Evolutionary conservation across 1,140 invertebrate genomes (phyloP), one percentile per base, ranked within the genome.

Genomic region (Aporrectodea caliginosa): DNA sequence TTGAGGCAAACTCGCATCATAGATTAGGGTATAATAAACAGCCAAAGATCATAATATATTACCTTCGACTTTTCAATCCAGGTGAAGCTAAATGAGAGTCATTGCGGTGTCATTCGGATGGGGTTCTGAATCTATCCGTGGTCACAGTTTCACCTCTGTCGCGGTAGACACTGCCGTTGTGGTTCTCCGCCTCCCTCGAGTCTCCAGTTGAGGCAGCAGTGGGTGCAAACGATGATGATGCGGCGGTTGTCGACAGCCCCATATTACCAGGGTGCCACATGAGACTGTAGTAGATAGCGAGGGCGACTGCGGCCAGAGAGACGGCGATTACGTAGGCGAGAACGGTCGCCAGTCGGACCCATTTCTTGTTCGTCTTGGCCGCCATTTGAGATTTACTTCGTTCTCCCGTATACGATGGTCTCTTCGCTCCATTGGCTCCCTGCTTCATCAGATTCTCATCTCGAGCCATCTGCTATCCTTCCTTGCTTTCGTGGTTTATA

Each of bases 211-310:
- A 22, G 6, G 43, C 43, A 22, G 43, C 22, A 6, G 22, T 22
- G 43, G 43, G 43, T 58, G 43, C 22, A 58, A 12, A 58, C 6
- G 43, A 22, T 22, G 43, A 22, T 12, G 43, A 12, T 6, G 43
- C 22, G 43, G 43, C 22, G 6, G 43, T 58, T 6, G 43, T 58
- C 6, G 43, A 58, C 6, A 58, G 43, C 22, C 43, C 43, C 43
- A 58, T 58, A 22, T 58, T 58, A 35, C 75, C 91, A 0, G 95
- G 94, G 87, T 96, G 92, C 96, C 96, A 98, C 80, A 98, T 92
- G 87, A 98, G 95, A 80, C 96, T 93, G 89, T 98, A 98, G 89
- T 98, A 98, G 16, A 97, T 90, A 0, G 95, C 97, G 32, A 98
- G 90, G 86, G 98, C 93, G 81, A 98, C 96, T 2, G 96, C 96